These are phyloP conservation scores for Muricea muricata DNA, from an alignment of 92 coral and sea anemone genomes.

Conservation along the genomic window DNA sequence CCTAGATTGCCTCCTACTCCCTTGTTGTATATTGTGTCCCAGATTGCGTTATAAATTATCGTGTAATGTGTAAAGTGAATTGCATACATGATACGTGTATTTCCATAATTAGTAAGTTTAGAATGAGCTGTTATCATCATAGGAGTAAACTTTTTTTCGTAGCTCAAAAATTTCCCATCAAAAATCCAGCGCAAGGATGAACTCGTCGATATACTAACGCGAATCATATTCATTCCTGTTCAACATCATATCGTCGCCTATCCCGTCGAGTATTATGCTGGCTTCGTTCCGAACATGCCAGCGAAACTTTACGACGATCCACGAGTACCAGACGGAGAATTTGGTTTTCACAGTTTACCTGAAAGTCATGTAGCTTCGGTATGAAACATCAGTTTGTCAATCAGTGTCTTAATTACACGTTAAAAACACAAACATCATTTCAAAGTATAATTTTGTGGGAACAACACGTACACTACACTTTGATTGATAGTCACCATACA, in stretches of 20 bases:
- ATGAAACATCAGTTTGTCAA: neutral
- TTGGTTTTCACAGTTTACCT: constrained; percentile 35
- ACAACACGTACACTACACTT: no score
- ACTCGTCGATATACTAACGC: constrained; percentile 65
- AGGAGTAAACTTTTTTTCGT: neutral
- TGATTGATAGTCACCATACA: no score
- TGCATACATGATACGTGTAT: no score
- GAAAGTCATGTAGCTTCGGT: constrained; percentile 51
- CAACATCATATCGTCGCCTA: constrained; percentile 64
- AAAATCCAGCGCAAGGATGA: constrained; percentile 43
- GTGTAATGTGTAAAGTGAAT: no score
- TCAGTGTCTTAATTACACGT: no score
- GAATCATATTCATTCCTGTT: constrained; percentile 68
- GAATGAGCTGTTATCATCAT: no score
- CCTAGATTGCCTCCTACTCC: no score
- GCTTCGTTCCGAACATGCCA: constrained; percentile 55
- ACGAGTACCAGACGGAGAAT: constrained; percentile 49
- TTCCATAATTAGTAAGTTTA: no score
- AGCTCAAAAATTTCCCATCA: constrained; percentile 72
- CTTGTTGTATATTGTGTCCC: no score
- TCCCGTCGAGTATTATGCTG: constrained; percentile 41
- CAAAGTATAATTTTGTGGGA: no score
- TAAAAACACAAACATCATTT: no score
- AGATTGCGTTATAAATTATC: no score
- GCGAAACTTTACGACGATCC: constrained; percentile 66